phyloP scores from a whole-genome alignment of 64 coral and sea anemone genomes.

The Montipora foliosa region DNA sequence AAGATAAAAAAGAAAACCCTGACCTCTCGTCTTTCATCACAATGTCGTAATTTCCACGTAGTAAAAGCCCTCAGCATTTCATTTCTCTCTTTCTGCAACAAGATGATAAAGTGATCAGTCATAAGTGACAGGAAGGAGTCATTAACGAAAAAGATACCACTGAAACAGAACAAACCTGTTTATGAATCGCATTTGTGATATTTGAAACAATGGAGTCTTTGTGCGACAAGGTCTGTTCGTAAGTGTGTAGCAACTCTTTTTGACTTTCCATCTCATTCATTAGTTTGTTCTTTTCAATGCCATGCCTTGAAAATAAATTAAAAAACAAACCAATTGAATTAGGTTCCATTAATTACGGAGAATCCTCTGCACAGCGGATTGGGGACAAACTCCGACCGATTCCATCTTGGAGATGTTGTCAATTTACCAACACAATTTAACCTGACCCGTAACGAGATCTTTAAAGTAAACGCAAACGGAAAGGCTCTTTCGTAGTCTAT shows the following conservation, averaged over 20 bases:
- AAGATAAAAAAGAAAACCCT: neutral
- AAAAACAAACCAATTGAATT: neutral
- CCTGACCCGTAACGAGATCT: no score
- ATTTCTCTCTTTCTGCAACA: slow-evolving; percentile 84
- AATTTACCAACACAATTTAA: no score
- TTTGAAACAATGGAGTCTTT: slow-evolving; percentile 95
- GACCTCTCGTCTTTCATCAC: slow-evolving; percentile 91
- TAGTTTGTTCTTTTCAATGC: slow-evolving; percentile 88
- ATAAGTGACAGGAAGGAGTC: neutral
- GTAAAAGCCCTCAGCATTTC: slow-evolving; percentile 85
- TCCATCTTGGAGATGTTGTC: no score
- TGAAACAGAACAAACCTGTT: slow-evolving; percentile 71
- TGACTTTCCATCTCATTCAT: slow-evolving; percentile 95
- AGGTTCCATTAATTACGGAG: no score
- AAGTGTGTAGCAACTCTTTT: slow-evolving; percentile 92
- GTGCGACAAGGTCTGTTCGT: slow-evolving; percentile 85
- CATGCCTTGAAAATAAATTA: slow-evolving; percentile 61
- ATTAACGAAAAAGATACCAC: neutral
- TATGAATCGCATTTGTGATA: slow-evolving; percentile 89
- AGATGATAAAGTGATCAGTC: neutral
- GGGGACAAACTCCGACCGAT: no score
- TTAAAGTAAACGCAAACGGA: no score
- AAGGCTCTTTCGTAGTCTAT: no score
- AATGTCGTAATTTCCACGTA: slow-evolving; percentile 90
- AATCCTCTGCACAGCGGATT: no score